phyloP scores from a whole-genome alignment of 2,113 vertebrate species.

The Catagonus wagneri region DNA sequence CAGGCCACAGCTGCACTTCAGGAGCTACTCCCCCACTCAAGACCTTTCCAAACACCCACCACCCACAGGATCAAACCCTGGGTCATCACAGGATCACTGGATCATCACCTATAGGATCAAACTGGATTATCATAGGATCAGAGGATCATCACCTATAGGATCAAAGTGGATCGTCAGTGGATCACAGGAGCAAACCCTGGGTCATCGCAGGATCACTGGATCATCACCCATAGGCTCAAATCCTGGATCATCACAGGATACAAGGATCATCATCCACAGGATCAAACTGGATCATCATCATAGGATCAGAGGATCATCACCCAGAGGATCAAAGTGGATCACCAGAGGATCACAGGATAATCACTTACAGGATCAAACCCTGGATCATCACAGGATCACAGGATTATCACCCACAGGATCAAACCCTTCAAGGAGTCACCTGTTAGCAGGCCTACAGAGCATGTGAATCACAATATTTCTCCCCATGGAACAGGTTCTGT shows the following conservation, averaged over 20 bases:
- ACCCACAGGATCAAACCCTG: not conserved
- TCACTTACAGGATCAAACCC: too few species aligned
- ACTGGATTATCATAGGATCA: not conserved
- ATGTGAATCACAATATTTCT: not conserved
- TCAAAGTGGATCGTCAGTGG: not conserved
- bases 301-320: not conserved
- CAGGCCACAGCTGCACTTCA: not conserved
- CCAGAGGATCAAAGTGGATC: not conserved
- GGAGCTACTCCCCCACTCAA: not conserved
- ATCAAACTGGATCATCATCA: not conserved
- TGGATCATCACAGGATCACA: too few species aligned
- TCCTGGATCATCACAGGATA: not conserved
- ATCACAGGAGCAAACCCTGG: not conserved
- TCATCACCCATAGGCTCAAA: not conserved
- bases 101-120: not conserved
- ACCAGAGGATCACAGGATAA: not conserved
- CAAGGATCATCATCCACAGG: too few species aligned
- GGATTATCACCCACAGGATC: not conserved
- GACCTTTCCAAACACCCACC: not conserved
- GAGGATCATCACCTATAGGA: too few species aligned
- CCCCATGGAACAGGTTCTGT: not conserved
- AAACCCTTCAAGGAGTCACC: not conserved
- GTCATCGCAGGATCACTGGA: not conserved
- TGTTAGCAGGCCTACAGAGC: accelerated
- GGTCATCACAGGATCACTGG: not conserved